phyloP scores from a whole-genome alignment of 2,113 vertebrate genomes.

The Colius striatus region DNA sequence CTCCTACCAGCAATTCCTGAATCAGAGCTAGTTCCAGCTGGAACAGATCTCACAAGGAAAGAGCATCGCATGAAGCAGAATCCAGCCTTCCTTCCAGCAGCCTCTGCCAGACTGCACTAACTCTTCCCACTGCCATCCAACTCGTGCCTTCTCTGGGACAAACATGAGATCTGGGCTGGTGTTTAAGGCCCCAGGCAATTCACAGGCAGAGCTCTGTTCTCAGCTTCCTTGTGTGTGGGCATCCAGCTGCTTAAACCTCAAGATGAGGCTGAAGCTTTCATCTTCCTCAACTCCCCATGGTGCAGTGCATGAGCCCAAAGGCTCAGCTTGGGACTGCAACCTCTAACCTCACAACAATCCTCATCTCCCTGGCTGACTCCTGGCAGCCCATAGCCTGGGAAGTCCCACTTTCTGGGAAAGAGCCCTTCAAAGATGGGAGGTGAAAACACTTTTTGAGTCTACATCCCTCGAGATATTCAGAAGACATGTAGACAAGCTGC shows the following conservation, averaged over 20 bases:
- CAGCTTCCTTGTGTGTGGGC: background rate
- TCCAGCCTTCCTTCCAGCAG: background rate
- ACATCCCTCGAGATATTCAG: too few species aligned
- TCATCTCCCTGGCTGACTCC: too few species aligned
- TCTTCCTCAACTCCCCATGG: background rate
- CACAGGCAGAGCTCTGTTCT: background rate
- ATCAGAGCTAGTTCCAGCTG: background rate
- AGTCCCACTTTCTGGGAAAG: background rate
- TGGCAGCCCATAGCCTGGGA: background rate
- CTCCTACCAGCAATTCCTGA: background rate
- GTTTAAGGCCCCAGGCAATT: background rate
- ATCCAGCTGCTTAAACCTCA: background rate
- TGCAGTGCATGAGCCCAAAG: accelerated
- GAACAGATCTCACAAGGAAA: background rate
- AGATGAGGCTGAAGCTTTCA: background rate
- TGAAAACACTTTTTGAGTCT: too few species aligned
- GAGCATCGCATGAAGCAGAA: background rate
- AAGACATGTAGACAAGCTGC: too few species aligned
- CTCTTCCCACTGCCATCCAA: background rate
- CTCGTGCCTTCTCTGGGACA: background rate
- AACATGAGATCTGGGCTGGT: background rate
- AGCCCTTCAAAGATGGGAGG: background rate
- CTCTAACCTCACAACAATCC: background rate
- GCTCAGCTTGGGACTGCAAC: background rate
- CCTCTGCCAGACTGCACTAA: background rate